Conservation (phyloP, 2,888 invertebrate genomes). For the Caenorhabditis doughertyi region DNA sequence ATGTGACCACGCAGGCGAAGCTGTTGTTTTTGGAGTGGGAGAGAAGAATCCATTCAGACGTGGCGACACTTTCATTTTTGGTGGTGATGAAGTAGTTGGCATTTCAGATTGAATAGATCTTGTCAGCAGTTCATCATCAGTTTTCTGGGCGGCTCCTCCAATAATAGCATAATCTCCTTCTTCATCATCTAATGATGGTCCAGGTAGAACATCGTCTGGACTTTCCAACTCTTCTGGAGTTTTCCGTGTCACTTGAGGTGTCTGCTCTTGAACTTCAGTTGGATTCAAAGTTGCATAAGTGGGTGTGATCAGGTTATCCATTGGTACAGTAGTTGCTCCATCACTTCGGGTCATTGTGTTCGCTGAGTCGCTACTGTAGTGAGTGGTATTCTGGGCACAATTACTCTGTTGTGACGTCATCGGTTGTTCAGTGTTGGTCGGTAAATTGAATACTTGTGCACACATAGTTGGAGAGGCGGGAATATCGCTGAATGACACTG, state of each 20-base stretch:
- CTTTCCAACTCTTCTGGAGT: constrained; percentile 38
- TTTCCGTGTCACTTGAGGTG: not conserved
- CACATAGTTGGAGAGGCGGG: constrained; percentile 79
- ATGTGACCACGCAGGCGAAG: constrained; percentile 27
- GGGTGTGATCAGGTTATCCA: constrained; percentile 49
- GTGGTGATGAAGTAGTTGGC: constrained; percentile 52
- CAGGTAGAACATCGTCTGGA: constrained; percentile 57
- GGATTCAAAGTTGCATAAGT: constrained; percentile 44
- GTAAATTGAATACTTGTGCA: constrained; percentile 39
- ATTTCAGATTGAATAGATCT: constrained; percentile 66
- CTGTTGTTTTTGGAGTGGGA: constrained; percentile 18
- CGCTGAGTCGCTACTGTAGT: constrained; percentile 52
- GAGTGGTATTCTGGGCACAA: constrained; percentile 32
- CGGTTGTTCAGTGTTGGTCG: not conserved
- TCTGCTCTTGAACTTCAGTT: no score
- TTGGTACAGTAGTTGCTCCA: constrained; percentile 35
- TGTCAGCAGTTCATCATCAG: constrained; percentile 58
- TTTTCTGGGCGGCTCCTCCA: constrained; percentile 37
- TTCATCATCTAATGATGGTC: constrained; percentile 53
- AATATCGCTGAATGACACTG: constrained; percentile 75
- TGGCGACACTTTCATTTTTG: constrained; percentile 49
- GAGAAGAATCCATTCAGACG: constrained; percentile 61
- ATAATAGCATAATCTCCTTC: constrained; percentile 61
- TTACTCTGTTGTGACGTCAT: no score
- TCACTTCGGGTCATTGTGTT: constrained; percentile 60